phyloP scores from a whole-genome alignment of 1,140 invertebrate species.

The Drosophila santomea region DNA sequence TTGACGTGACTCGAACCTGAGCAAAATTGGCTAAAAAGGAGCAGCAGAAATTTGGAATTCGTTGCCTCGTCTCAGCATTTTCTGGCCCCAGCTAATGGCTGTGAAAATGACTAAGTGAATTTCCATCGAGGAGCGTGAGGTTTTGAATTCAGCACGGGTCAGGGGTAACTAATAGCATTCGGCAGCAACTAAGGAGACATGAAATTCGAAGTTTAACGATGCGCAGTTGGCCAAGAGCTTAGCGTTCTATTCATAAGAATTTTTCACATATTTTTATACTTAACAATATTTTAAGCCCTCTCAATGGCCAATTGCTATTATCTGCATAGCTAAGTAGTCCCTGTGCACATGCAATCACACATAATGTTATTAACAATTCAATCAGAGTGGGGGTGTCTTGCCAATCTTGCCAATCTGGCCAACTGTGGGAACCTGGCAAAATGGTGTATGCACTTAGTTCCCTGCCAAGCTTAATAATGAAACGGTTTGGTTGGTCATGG shows the following conservation, averaged over 20 bases:
- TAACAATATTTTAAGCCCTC: neutral
- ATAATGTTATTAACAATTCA: conserved; percentile 40
- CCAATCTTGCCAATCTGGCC: conserved; percentile 17
- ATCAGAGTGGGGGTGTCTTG: conserved; percentile 37
- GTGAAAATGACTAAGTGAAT: conserved; percentile 82
- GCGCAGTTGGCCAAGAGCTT: neutral
- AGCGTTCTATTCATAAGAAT: no score
- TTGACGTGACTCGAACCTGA: conserved; percentile 63
- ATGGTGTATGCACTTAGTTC: conserved; percentile 26
- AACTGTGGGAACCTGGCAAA: conserved; percentile 55
- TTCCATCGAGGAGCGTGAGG: conserved; percentile 43
- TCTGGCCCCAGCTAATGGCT: conserved; percentile 66
- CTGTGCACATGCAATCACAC: neutral
- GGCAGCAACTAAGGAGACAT: neutral
- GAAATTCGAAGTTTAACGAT: neutral
- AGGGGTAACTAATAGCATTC: conserved; percentile 60
- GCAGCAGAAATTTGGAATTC: conserved; percentile 34
- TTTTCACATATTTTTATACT: no score
- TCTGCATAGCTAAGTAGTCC: neutral
- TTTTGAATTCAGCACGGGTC: conserved; percentile 25
- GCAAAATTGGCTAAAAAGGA: neutral
- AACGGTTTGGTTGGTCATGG: conserved; percentile 15
- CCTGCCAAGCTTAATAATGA: conserved; percentile 10
- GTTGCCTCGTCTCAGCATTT: conserved; percentile 53
- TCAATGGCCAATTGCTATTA: neutral